phyloP scores from a whole-genome alignment of 1,140 invertebrate genomes.

The Drosophila mojavensis region DNA sequence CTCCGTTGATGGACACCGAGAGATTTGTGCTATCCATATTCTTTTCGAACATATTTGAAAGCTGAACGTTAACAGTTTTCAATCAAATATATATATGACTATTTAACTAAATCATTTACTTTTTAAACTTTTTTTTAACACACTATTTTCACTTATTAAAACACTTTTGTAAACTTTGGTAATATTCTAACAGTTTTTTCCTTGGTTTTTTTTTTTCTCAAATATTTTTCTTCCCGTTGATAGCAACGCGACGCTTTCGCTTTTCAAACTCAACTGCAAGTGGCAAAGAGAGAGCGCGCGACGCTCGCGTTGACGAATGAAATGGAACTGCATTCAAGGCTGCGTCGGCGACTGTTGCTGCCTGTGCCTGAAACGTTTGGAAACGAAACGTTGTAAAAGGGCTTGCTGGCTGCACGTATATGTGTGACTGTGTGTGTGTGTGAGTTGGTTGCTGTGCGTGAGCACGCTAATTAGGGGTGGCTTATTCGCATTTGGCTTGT shows the following conservation, averaged over 20 bases:
- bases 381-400: conserved; percentile 19
- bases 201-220: background rate
- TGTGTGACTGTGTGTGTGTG: background rate
- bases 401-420: background rate
- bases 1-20: conserved; percentile 71
- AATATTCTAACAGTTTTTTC: background rate
- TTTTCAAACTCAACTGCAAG: conserved; percentile 75
- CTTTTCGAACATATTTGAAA: conserved; percentile 72
- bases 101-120: no score
- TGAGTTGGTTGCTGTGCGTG: conserved; percentile 16
- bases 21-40: conserved; percentile 75
- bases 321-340: conserved; percentile 63
- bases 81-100: no score
- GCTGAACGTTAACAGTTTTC: background rate
- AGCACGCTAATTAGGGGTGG: conserved; percentile 43
- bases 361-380: conserved; percentile 46
- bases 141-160: background rate
- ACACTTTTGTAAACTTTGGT: background rate
- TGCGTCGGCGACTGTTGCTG: conserved; percentile 23
- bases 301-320: conserved; percentile 29
- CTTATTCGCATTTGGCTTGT: conserved; percentile 33
- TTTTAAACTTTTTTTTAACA: no score
- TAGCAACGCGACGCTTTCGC: conserved; percentile 62
- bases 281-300: conserved; percentile 32
- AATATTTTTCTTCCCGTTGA: conserved; percentile 11